Percentiles rank a stretch among this genome's conserved stretches.
Evolutionary conservation across 1,140 invertebrate genomes (phyloP).

Genomic region (Diachasmimorpha longicaudata): DNA sequence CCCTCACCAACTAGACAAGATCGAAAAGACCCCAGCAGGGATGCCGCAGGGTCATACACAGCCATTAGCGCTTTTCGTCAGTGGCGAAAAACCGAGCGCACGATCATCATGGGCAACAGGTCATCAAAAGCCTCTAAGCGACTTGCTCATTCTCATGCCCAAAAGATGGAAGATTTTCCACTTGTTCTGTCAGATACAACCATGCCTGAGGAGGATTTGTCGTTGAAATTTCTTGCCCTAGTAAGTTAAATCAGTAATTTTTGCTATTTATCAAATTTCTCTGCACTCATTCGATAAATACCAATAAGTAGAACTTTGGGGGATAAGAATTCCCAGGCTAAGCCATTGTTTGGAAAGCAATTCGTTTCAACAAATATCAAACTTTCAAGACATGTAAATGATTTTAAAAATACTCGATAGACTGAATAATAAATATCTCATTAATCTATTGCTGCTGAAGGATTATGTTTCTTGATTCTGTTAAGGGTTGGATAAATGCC

Average conservation of each 20-base stretch:
- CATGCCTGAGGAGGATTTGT: conserved; percentile 51
- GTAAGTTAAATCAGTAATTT: conserved; percentile 31
- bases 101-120: conserved; percentile 31
- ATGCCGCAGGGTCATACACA: conserved; percentile 33
- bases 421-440: too few species aligned
- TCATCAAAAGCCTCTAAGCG: not conserved
- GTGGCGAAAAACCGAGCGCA: conserved; percentile 42
- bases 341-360: too few species aligned
- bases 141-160: conserved; percentile 23
- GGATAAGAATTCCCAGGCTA: too few species aligned
- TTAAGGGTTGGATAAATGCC: too few species aligned
- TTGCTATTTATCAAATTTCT: not conserved
- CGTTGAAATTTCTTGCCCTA: conserved; percentile 53
- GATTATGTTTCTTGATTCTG: too few species aligned
- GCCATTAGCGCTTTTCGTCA: conserved; percentile 46
- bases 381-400: too few species aligned
- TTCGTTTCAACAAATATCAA: too few species aligned
- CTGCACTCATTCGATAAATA: too few species aligned
- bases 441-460: too few species aligned
- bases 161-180: conserved; percentile 51
- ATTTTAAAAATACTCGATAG: too few species aligned
- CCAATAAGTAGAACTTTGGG: too few species aligned
- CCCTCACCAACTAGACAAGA: not conserved
- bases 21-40: not conserved
- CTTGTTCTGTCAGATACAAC: conserved; percentile 46